phyloP scores from a whole-genome alignment of 2,888 invertebrate species.

The Lissocephala sabroskyi region DNA sequence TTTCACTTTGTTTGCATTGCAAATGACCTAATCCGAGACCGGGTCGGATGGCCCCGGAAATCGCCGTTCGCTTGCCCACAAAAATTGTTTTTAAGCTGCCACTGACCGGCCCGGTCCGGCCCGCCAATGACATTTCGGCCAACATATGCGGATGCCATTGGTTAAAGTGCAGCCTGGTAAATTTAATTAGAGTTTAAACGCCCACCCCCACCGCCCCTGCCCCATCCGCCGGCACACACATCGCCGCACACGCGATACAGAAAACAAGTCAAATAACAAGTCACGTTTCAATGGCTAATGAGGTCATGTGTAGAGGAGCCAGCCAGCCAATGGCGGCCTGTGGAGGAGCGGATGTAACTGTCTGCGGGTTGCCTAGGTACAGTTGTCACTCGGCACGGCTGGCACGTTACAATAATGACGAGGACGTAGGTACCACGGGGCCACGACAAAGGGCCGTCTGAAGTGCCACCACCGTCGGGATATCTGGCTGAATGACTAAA shows the following conservation, averaged over 20 bases:
- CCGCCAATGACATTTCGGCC: slow-evolving; percentile 53
- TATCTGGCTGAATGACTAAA: slow-evolving; percentile 65
- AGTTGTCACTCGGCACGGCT: slow-evolving; percentile 52
- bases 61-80: background rate
- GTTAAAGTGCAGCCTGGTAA: slow-evolving; percentile 48
- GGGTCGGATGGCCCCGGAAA: background rate
- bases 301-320: slow-evolving; percentile 61
- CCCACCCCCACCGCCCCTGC: too few relatives aligned
- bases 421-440: slow-evolving; percentile 13
- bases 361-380: slow-evolving; percentile 47
- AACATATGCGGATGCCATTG: slow-evolving; percentile 46
- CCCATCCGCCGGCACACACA: slow-evolving; percentile 11
- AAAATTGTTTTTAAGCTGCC: slow-evolving; percentile 1
- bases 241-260: slow-evolving; percentile 11
- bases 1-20: slow-evolving; percentile 67
- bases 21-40: slow-evolving; percentile 52
- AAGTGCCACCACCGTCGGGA: slow-evolving; percentile 56
- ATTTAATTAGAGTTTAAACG: slow-evolving; percentile 61
- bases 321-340: slow-evolving; percentile 19
- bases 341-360: slow-evolving; percentile 6
- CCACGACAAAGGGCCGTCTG: background rate
- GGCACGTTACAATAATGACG: slow-evolving; percentile 61
- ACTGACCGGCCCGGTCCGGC: too few relatives aligned
- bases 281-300: slow-evolving; percentile 69
- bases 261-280: slow-evolving; percentile 66